Evolutionary conservation across 2,888 invertebrate species (phyloP).

Genomic region (Pseudeuparius sepicola): DNA sequence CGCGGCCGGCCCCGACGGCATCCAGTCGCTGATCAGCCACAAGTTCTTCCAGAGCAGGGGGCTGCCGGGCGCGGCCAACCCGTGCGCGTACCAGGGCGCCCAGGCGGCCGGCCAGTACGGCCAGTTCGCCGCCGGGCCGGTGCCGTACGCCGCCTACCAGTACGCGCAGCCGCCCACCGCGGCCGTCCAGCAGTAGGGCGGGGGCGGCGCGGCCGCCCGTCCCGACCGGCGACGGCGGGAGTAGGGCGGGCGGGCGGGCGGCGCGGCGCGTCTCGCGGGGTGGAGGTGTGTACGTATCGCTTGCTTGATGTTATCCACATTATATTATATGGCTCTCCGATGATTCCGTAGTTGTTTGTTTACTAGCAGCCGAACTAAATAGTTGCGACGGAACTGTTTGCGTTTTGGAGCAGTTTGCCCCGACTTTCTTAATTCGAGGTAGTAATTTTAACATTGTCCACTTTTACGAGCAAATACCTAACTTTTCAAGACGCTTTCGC

Average conservation of each 20-base stretch:
- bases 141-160: slow-evolving; percentile 50
- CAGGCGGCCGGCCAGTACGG: slow-evolving; percentile 44
- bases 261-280: no score
- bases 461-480: no score
- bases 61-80: slow-evolving; percentile 44
- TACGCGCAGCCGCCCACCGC: slow-evolving; percentile 56
- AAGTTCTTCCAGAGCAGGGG: slow-evolving; percentile 63
- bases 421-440: no score
- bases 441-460: no score
- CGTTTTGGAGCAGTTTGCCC: no score
- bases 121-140: slow-evolving; percentile 54
- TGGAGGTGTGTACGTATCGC: no score
- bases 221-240: slow-evolving; percentile 15
- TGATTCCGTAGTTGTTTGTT: slow-evolving; percentile 21
- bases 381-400: no score
- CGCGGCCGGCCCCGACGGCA: slow-evolving; percentile 36
- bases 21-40: slow-evolving; percentile 51
- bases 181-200: slow-evolving; percentile 61
- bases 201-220: no score
- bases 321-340: slow-evolving; percentile 23
- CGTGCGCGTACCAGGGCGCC: slow-evolving; percentile 51
- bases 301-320: slow-evolving; percentile 20
- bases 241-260: no score
- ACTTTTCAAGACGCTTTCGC: no score
- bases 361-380: no score